Percentiles rank a stretch among this genome's conserved stretches.
Conservation (phyloP, 2,113 vertebrate species). For the Girardinichthys multiradiatus region DNA sequence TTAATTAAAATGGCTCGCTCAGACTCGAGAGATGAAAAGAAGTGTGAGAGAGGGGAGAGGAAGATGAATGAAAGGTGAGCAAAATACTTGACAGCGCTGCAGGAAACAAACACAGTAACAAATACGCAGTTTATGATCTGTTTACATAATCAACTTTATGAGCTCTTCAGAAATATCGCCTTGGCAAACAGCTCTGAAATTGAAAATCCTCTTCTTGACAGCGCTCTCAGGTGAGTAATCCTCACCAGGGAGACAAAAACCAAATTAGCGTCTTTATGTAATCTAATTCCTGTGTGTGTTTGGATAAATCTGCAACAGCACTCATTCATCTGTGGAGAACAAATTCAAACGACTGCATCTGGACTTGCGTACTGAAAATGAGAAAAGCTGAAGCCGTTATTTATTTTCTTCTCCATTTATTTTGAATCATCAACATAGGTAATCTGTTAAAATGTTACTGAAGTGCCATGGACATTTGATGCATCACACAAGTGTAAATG, state of each 20-base stretch:
- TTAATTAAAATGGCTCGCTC: slow-evolving; percentile 46
- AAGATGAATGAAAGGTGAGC: slow-evolving; percentile 21
- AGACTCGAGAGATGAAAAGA: slow-evolving; percentile 1
- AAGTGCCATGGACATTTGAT: slow-evolving; percentile 65
- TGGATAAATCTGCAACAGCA: slow-evolving; percentile 2
- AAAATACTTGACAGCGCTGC: slow-evolving; percentile 12
- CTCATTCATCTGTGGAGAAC: background rate
- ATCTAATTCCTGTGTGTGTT: slow-evolving; percentile 7
- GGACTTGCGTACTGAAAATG: slow-evolving; percentile 20
- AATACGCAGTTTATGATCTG: slow-evolving; percentile 30
- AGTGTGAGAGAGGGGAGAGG: slow-evolving; percentile 10
- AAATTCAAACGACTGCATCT: slow-evolving; percentile 6
- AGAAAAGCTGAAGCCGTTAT: slow-evolving; percentile 44
- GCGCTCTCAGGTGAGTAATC: slow-evolving; percentile 17
- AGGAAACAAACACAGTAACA: slow-evolving; percentile 17
- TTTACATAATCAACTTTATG: slow-evolving; percentile 39
- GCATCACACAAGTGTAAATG: slow-evolving; percentile 52
- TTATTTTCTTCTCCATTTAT: slow-evolving; percentile 71
- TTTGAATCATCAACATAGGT: slow-evolving; percentile 38
- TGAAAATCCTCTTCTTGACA: slow-evolving; percentile 3
- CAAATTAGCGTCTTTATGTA: background rate
- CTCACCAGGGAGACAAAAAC: slow-evolving; percentile 23
- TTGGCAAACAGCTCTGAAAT: slow-evolving; percentile 4
- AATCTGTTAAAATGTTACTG: slow-evolving; percentile 46
- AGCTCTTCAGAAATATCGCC: slow-evolving; percentile 5